These are phyloP conservation scores for Caenorhabditis imperialis DNA, from an alignment of 2,888 invertebrate genomes.

Conservation along the genomic window DNA sequence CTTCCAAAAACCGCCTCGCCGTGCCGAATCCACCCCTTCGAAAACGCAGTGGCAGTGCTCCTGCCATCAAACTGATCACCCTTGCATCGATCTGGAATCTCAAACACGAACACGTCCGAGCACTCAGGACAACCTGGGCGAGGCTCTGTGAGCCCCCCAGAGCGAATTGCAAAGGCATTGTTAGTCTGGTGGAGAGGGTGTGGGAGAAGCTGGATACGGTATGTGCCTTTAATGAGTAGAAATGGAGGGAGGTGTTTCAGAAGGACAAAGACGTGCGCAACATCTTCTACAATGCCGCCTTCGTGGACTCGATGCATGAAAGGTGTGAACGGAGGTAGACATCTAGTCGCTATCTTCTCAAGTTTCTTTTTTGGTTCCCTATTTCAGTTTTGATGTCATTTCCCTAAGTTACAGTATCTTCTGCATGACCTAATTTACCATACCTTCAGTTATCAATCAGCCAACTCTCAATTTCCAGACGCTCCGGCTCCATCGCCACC, in stretches of 20 bases:
- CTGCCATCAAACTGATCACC: conserved; percentile 63
- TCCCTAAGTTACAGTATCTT: too few species aligned
- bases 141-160: conserved; percentile 75
- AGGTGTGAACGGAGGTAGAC: conserved; percentile 65
- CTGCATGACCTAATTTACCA: too few species aligned
- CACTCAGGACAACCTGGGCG: conserved; percentile 72
- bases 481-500: conserved; percentile 69
- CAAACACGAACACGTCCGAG: conserved; percentile 70
- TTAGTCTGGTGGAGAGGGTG: conserved; percentile 73
- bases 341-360: too few species aligned
- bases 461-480: conserved; percentile 24
- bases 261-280: conserved; percentile 72
- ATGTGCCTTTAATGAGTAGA: too few species aligned
- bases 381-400: conserved; percentile 7
- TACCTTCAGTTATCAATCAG: too few species aligned
- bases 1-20: conserved; percentile 36
- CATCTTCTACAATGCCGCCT: conserved; percentile 75
- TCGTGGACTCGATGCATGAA: conserved; percentile 75
- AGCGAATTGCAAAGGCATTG: conserved; percentile 74
- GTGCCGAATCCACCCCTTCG: conserved; percentile 59
- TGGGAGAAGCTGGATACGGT: conserved; percentile 75
- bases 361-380: too few species aligned
- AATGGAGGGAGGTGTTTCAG: conserved; percentile 58
- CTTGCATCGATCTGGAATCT: conserved; percentile 71
- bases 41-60: conserved; percentile 64